These are phyloP conservation scores for Cotesia chilonis DNA, from an alignment of 1,140 invertebrate species.

Conservation along the genomic window DNA sequence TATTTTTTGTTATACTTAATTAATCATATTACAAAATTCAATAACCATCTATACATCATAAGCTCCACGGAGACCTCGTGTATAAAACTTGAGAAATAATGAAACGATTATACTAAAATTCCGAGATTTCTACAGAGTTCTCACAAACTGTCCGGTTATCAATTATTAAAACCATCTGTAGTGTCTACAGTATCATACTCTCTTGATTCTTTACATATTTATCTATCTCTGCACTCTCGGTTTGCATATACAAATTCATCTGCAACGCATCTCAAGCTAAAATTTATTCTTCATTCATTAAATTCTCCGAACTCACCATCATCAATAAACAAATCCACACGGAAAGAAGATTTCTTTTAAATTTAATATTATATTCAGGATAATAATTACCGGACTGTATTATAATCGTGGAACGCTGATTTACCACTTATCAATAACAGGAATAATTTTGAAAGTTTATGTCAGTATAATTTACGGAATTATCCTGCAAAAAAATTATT, in stretches of 20 bases:
- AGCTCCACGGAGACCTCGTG: background rate
- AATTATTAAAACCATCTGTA: conserved; percentile 66
- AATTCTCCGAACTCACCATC: conserved; percentile 4
- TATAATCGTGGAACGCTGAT: too few relatives aligned
- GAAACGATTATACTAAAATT: conserved; percentile 57
- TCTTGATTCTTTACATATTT: too few relatives aligned
- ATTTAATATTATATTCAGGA: too few relatives aligned
- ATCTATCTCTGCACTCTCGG: too few relatives aligned
- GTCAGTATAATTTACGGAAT: too few relatives aligned
- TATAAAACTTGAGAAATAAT: conserved; percentile 43
- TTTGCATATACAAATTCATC: too few relatives aligned
- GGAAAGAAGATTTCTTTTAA: too few relatives aligned
- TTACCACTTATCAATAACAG: too few relatives aligned
- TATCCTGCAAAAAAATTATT: too few relatives aligned
- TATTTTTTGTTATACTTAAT: conserved; percentile 8
- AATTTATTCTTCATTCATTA: background rate
- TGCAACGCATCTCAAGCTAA: too few relatives aligned
- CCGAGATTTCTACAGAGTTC: conserved; percentile 52
- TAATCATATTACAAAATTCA: background rate
- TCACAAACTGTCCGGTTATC: conserved; percentile 59
- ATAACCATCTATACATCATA: background rate
- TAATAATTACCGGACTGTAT: too few relatives aligned
- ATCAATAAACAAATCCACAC: conserved; percentile 11
- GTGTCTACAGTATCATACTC: conserved; percentile 19
- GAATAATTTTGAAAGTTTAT: too few relatives aligned